Conservation (phyloP, 2,113 vertebrate species). For the Arvicanthis niloticus region DNA sequence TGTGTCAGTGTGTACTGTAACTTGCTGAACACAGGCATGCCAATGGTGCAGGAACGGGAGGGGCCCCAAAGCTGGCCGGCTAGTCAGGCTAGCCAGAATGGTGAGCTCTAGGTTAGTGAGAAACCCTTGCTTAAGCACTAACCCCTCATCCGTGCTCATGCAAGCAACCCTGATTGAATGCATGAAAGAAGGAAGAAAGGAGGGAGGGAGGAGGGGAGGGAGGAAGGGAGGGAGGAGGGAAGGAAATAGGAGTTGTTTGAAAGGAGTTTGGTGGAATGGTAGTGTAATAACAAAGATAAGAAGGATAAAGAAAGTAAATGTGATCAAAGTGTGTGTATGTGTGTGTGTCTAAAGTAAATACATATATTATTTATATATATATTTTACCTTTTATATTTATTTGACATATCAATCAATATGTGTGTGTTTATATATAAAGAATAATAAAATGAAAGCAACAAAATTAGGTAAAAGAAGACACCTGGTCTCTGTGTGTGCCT, state of each 20-base stretch:
- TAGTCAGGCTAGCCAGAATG: no score
- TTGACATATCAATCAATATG: no score
- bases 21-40: neutral
- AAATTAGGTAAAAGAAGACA: neutral
- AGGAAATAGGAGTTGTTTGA: neutral
- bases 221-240: neutral
- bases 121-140: neutral
- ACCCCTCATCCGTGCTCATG: neutral
- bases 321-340: neutral
- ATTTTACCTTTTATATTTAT: no score
- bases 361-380: neutral
- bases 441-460: neutral
- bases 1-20: neutral
- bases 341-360: neutral
- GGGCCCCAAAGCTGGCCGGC: neutral
- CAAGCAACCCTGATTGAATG: neutral
- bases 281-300: neutral
- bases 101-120: neutral
- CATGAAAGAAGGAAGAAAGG: neutral
- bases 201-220: neutral
- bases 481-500: neutral
- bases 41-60: neutral
- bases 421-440: neutral
- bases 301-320: neutral
- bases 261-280: neutral